Evolutionary conservation across 2,797 vertebrate species (phyloP), one percentile per base, ranked within the genome.

Genomic region (Pseudochaenichthys georgianus): DNA sequence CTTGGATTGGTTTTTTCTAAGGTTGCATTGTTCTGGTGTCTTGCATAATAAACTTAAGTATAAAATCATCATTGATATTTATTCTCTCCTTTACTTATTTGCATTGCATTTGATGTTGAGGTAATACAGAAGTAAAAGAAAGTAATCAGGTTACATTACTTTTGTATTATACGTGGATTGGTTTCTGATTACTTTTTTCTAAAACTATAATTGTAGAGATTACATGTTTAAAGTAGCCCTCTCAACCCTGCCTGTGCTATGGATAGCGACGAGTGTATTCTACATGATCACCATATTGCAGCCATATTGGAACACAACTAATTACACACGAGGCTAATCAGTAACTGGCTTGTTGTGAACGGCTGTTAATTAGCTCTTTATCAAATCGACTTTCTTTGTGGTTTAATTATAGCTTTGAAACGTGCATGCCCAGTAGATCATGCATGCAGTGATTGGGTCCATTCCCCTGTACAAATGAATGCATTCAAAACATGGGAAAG

Each of bases 311-410:
- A 42, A 71, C 15, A 21, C 15, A 64, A 46, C 70, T 75, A 70
- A 84, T 80, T 70, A 82, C 53, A 75, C 53, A 4, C 17, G 57
- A 52, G 68, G 51, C 10, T 82, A 73, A 87, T 88, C 82, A 86
- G 69, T 70, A 65, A 90, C 75, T 77, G 73, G 43, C 45, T 70
- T 16, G 38, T 77, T 75, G 57, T 77, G 60, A 84, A 75, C 68
- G 57, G n/a, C 65, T 60, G 69, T 67, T 82, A 76, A 87, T 88
- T 71, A 83, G 60, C 64, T 73, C 51, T 75, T 71, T 54, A 73
- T 83, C 75, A 82, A 57, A 73, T 74, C 9, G 21, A 65, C 23
- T 73, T 62, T 13, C 1, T 3, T 38, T 51, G 53, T 28, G 6
- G 9, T 70, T 66, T 73, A 50, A 80, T 73, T 64, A 55, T 41